Base-by-base conservation (phyloP, 2,888 invertebrate species). In the Agrotis ipsilon region DNA sequence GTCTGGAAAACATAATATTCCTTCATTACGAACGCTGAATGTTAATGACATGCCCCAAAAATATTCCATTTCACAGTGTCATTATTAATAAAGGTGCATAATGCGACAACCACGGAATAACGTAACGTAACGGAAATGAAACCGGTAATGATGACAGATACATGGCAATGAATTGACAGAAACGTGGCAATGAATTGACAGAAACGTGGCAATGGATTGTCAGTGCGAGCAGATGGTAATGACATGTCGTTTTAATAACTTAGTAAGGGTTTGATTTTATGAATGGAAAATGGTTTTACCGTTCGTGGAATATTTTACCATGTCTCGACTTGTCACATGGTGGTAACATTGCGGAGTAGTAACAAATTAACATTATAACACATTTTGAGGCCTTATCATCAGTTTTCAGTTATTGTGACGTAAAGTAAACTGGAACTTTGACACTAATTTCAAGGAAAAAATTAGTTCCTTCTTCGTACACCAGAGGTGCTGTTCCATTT, bases 71-170 rank as follows among this genome's bases (percentile, higher is more conserved):
- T 57, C 72, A 75, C 68, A 49, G 58, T 67, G 79, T 79, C 83
- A 72, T 83, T 83, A 82, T 83, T 70, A 83, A 78, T 76, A 81
- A 79, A 69, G 76, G 57, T 81, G 74, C 64, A 81, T 81, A 78
- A 81, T 68, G 81, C 72, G 81, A 79, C 77, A 72, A 59, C 72
- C 81, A 76, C 67, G 76, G 72, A 64, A 70, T 80, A 68, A 58
- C 65, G 68, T 60, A 63, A 68, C 68, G 62, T 18, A 48, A 73
- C 69, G 71, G 75, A 79, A 80, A 78, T 79, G 83, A 80, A 78
- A 67, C 60, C 71, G 68, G 67, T 85, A 80, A 83, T 68, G 75
- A 80, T 86, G 83, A 87, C 79, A 83, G 85, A 86, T 83, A 79
- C 71, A 72, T 11, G 55, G 69, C 81, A 73, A 83, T 64, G 71